Percentiles rank a stretch among this genome's conserved stretches.
Evolutionary conservation across 1,140 invertebrate genomes (phyloP).

Genomic region (Macrobrachium nipponense): DNA sequence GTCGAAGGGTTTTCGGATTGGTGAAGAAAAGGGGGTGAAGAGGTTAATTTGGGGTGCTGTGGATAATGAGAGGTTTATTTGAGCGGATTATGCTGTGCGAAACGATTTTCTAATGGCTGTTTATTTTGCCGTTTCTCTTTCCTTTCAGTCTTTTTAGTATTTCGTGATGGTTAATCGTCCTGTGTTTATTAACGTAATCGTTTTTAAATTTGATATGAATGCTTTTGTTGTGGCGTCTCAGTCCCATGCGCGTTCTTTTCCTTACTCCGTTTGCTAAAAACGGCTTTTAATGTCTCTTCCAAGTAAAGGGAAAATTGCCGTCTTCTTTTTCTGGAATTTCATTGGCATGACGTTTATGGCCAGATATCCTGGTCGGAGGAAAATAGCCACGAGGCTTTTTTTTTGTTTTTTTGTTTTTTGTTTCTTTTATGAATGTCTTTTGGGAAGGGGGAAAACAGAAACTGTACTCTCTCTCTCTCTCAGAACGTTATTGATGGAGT

Average conservation of each 20-base stretch:
- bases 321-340: too few relatives aligned
- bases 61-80: constrained; percentile 3
- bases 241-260: not conserved
- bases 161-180: not conserved
- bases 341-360: too few relatives aligned
- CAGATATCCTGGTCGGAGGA: too few relatives aligned
- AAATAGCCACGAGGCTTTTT: too few relatives aligned
- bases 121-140: not conserved
- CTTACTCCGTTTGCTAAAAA: not conserved
- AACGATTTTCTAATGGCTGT: not conserved
- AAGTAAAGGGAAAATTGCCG: too few relatives aligned
- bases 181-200: not conserved
- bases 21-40: not conserved
- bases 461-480: not conserved
- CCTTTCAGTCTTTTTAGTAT: not conserved
- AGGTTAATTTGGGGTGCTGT: not conserved
- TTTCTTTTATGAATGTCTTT: too few relatives aligned
- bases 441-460: not conserved
- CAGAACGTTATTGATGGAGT: not conserved
- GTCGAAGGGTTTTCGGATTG: not conserved
- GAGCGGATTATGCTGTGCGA: too few relatives aligned
- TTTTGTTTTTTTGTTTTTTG: too few relatives aligned
- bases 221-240: not conserved
- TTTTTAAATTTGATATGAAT: not conserved
- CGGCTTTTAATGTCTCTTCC: not conserved